Conservation (phyloP, 2,888 invertebrate genomes). For the Melieria crassipennis region DNA sequence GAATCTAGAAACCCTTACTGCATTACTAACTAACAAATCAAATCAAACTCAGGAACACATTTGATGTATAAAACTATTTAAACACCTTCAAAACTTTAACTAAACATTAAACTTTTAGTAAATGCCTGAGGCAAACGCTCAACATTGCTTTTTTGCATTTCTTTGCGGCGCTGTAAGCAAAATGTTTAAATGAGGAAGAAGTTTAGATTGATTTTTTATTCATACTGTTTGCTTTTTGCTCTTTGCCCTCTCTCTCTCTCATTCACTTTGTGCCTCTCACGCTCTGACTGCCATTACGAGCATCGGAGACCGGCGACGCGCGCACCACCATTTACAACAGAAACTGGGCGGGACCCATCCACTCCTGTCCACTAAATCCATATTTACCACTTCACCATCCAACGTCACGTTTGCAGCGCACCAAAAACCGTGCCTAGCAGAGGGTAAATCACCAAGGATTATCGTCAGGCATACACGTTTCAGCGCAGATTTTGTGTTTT, state of each 20-base stretch:
- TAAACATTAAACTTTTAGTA: too few species aligned
- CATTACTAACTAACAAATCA: too few species aligned
- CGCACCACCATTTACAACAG: slow-evolving; percentile 24
- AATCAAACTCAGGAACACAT: too few species aligned
- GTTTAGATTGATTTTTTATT: slow-evolving; percentile 60
- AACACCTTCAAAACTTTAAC: too few species aligned
- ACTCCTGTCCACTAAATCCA: slow-evolving; percentile 7
- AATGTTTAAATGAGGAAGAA: slow-evolving; percentile 33
- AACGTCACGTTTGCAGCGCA: slow-evolving; percentile 3
- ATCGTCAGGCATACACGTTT: neutral
- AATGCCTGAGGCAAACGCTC: slow-evolving; percentile 25
- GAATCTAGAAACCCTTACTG: too few species aligned
- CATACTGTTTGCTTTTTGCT: slow-evolving; percentile 61
- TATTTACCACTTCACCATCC: neutral
- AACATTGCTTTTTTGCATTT: slow-evolving; percentile 40
- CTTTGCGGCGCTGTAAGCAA: slow-evolving; percentile 26
- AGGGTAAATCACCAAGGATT: slow-evolving; percentile 29
- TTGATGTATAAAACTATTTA: too few species aligned
- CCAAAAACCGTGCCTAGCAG: slow-evolving; percentile 21
- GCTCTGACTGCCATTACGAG: slow-evolving; percentile 5
- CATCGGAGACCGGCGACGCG: slow-evolving; percentile 28
- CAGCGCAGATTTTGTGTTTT: neutral
- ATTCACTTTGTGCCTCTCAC: slow-evolving; percentile 20
- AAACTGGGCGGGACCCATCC: neutral
- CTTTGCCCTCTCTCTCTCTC: slow-evolving; percentile 29